Evolutionary conservation across 2,113 vertebrate species (phyloP).

Genomic region (Mormyrus lacerda): DNA sequence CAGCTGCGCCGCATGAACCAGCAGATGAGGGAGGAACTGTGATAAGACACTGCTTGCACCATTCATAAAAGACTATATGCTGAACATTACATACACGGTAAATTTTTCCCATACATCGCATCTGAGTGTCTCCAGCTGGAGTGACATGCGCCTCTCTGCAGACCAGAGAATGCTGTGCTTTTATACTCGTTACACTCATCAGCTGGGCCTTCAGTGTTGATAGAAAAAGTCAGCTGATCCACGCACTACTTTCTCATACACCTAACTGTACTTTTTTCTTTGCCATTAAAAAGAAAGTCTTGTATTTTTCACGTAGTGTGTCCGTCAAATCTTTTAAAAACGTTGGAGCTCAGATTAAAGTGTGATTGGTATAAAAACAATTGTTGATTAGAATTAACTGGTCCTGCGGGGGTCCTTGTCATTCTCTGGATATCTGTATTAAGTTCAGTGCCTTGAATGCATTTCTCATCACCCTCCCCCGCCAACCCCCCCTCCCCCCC

Average conservation of each 20-base stretch:
- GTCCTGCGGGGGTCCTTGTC: constrained; percentile 14
- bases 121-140: not conserved
- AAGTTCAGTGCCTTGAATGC: not conserved
- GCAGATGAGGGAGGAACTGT: not conserved
- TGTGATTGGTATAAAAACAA: constrained; percentile 10
- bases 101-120: not conserved
- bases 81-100: not conserved
- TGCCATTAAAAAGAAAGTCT: not conserved
- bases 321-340: not conserved
- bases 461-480: not conserved
- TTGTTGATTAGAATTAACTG: constrained; percentile 26
- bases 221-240: not conserved
- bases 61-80: not conserved
- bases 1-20: not conserved
- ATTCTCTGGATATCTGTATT: constrained; percentile 23
- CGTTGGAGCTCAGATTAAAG: not conserved
- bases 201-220: not conserved
- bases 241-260: not conserved
- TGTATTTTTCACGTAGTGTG: not conserved
- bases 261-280: not conserved
- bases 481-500: not conserved
- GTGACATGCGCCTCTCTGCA: not conserved
- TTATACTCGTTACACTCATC: not conserved
- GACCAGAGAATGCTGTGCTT: not conserved
- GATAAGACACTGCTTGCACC: not conserved